Base-by-base conservation (phyloP, 2,888 invertebrate species). In the Agrenia bidenticulata region DNA sequence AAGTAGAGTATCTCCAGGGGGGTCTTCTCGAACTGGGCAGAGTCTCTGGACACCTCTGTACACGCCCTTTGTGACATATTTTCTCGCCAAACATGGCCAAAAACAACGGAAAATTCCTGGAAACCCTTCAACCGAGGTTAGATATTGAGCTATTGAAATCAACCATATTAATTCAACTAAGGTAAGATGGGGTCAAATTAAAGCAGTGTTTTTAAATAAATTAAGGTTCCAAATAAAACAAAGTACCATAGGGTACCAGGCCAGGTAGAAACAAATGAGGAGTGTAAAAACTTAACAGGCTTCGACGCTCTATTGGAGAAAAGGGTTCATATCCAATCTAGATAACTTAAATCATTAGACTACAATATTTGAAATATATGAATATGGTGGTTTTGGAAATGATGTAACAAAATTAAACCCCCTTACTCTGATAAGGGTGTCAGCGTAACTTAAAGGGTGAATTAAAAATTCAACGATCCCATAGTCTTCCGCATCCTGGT, bases 321-420 rank as follows among this genome's bases (percentile, higher is more conserved):
- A 94, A 83, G 0, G 95, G 95, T 80, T 95, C 95, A 83, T 90
- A 88, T 15, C 95, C 95, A 77, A 95, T 85, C 88, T 94, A 80
- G n/a, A n/a, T n/a, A n/a, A n/a, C n/a, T n/a, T n/a, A n/a, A n/a
- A n/a, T n/a, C n/a, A n/a, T n/a, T n/a, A n/a, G 23, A 41, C 42
- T 17, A 41, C 15, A 42, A 58, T 17, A 45, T 59, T 27, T 50
- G 27, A 26, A 50, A 32, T 23, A 23, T 54, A 50, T 21, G 7
- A n/a, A n/a, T n/a, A n/a, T n/a, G n/a, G n/a, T n/a, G n/a, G n/a
- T n/a, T n/a, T n/a, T n/a, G n/a, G n/a, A n/a, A n/a, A n/a, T n/a
- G n/a, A n/a, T n/a, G n/a, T n/a, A n/a, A n/a, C n/a, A n/a, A n/a
- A n/a, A n/a, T n/a, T n/a, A 32, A 1, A n/a, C 27, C 24, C n/a